phyloP scores from a whole-genome alignment of 1,140 invertebrate genomes.

The Paracyclopina nana region DNA sequence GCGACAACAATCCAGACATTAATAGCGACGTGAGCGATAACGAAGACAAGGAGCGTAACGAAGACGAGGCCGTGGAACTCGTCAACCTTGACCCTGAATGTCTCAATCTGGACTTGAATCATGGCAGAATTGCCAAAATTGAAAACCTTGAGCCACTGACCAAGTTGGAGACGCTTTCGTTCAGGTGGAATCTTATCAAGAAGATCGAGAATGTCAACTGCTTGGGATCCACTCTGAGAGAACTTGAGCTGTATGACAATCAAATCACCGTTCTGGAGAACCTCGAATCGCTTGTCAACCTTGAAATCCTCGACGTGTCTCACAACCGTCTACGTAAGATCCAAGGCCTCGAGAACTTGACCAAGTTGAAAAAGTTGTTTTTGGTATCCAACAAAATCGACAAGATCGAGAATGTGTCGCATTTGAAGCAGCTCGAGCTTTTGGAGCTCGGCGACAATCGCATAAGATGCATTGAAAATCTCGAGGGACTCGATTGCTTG shows the following conservation, averaged over 20 bases:
- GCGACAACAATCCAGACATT: not conserved
- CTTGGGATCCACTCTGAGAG: constrained; percentile 44
- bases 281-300: constrained; percentile 58
- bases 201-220: constrained; percentile 70
- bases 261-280: constrained; percentile 79
- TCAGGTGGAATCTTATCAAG: constrained; percentile 86
- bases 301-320: constrained; percentile 81
- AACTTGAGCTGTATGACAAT: constrained; percentile 92
- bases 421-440: constrained; percentile 53
- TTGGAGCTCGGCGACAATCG: constrained; percentile 89
- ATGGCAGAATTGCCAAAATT: constrained; percentile 56
- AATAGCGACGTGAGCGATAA: not conserved
- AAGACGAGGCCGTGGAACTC: constrained; percentile 23
- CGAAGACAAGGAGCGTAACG: constrained; percentile 16
- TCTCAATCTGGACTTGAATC: constrained; percentile 62
- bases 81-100: constrained; percentile 25
- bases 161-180: constrained; percentile 52
- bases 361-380: constrained; percentile 66
- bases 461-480: constrained; percentile 66
- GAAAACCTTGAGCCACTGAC: constrained; percentile 54
- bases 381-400: constrained; percentile 79
- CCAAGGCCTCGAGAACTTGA: constrained; percentile 54
- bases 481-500: constrained; percentile 49
- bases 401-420: constrained; percentile 74
- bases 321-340: constrained; percentile 87